Conservation (phyloP, 2,888 invertebrate species). For the Ypsolopha sequella region DNA sequence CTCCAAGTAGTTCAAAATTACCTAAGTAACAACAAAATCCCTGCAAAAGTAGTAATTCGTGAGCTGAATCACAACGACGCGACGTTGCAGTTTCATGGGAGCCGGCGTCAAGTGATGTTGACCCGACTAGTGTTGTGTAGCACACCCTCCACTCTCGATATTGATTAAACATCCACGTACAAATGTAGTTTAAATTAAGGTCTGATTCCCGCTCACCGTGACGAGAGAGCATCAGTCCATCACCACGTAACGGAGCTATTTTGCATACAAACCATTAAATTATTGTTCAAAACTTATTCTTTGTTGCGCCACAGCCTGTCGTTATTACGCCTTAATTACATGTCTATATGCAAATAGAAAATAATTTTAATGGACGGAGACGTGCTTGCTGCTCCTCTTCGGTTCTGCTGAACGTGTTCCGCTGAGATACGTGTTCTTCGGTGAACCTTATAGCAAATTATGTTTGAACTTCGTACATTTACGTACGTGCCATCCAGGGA, state of each 20-base stretch:
- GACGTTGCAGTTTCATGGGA: conserved; percentile 3
- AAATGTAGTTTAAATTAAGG: conserved; percentile 67
- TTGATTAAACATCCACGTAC: conserved; percentile 9
- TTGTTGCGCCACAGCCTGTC: conserved; percentile 61
- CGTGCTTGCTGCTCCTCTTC: conserved; percentile 37
- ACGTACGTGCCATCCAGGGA: too few species aligned
- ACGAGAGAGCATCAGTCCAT: conserved; percentile 60
- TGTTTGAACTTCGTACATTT: too few species aligned
- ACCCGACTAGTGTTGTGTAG: neutral
- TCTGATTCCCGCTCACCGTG: conserved; percentile 65
- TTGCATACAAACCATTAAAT: conserved; percentile 71
- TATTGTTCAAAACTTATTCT: conserved; percentile 70
- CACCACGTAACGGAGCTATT: conserved; percentile 64
- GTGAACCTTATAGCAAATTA: neutral
- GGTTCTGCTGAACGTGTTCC: conserved; percentile 40
- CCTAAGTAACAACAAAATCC: neutral
- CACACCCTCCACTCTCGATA: neutral
- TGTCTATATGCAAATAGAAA: conserved; percentile 64
- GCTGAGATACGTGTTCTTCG: conserved; percentile 18
- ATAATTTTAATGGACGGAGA: conserved; percentile 51
- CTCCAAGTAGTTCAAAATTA: too few species aligned
- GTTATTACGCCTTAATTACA: conserved; percentile 67
- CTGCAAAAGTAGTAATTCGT: neutral
- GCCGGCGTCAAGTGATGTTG: conserved; percentile 1
- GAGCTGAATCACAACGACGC: neutral